A percentile compares a stretch with the other conserved stretches of the same genome.
Evolutionary conservation across 1,140 invertebrate species (phyloP).

Genomic region (Pygmarrhopalites habei): DNA sequence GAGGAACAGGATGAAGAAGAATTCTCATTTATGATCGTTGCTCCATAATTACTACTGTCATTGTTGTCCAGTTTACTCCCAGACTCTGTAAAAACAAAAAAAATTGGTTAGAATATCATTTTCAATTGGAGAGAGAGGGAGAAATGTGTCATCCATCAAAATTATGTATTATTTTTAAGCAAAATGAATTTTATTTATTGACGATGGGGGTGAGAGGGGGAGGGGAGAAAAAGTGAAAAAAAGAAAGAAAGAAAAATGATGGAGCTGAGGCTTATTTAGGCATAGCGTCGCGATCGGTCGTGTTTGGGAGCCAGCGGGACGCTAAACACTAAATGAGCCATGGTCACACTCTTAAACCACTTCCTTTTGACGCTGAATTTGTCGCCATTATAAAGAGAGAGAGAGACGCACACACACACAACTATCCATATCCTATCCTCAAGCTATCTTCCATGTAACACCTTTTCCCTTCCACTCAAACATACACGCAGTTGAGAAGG

Average conservation of each 20-base stretch:
- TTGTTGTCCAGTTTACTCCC: neutral
- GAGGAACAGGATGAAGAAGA: conserved; percentile 14
- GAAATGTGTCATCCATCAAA: no score
- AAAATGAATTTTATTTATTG: no score
- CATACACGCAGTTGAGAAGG: no score
- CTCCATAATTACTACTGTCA: neutral
- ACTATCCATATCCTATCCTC: no score
- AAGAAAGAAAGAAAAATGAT: conserved; percentile 6
- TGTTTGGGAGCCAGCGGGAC: conserved; percentile 9
- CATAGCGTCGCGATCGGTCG: conserved; percentile 10
- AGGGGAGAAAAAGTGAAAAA: neutral
- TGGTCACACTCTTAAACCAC: conserved; percentile 12
- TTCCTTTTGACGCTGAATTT: conserved; percentile 17
- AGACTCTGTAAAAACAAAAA: neutral
- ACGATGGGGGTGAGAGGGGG: no score
- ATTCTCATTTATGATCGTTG: neutral
- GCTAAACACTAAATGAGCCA: conserved; percentile 21
- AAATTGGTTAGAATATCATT: no score
- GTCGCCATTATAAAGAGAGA: conserved; percentile 10
- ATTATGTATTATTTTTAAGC: no score
- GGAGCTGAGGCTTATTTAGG: neutral
- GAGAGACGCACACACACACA: no score
- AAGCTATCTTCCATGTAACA: no score
- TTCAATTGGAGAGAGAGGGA: no score
- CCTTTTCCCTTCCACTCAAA: no score